Evolutionary conservation across 2,888 invertebrate species (phyloP).

Genomic region (Catonia carolina): DNA sequence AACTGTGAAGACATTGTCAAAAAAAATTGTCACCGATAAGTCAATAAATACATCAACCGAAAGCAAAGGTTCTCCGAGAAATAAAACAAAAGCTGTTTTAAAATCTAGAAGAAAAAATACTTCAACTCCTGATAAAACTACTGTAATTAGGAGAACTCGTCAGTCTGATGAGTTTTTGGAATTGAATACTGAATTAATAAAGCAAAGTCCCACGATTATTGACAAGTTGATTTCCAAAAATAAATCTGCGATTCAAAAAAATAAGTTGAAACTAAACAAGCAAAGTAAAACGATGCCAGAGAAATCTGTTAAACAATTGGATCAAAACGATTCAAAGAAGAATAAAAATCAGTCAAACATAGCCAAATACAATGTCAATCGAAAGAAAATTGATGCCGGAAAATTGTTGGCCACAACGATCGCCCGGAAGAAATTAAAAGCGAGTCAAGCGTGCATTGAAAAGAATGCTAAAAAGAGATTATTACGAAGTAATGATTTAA

Average conservation of each 20-base stretch:
- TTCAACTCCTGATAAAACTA: not conserved
- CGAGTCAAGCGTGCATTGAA: not conserved
- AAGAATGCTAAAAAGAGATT: not conserved
- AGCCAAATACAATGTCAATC: not conserved
- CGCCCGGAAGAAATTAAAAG: not conserved
- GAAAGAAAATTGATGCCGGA: too few relatives aligned
- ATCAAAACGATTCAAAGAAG: not conserved
- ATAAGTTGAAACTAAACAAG: not conserved
- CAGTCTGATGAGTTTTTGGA: conserved; percentile 24
- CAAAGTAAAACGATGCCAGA: conserved; percentile 1
- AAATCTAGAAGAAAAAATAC: not conserved
- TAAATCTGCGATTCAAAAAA: conserved; percentile 27
- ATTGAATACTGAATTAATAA: conserved; percentile 23
- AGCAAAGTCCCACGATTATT: conserved; percentile 29
- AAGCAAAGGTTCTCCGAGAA: too few relatives aligned
- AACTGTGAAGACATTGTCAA: not conserved
- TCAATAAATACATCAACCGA: too few relatives aligned
- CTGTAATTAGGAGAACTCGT: not conserved
- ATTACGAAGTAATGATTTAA: not conserved
- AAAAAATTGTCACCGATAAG: too few relatives aligned
- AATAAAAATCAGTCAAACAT: not conserved
- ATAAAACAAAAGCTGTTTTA: not conserved
- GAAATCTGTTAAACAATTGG: not conserved
- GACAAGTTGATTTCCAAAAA: conserved; percentile 30
- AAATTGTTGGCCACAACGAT: conserved; percentile 5